These are phyloP conservation scores for Esox lucius DNA, from an alignment of 2,797 vertebrate genomes.

Conservation along the genomic window DNA sequence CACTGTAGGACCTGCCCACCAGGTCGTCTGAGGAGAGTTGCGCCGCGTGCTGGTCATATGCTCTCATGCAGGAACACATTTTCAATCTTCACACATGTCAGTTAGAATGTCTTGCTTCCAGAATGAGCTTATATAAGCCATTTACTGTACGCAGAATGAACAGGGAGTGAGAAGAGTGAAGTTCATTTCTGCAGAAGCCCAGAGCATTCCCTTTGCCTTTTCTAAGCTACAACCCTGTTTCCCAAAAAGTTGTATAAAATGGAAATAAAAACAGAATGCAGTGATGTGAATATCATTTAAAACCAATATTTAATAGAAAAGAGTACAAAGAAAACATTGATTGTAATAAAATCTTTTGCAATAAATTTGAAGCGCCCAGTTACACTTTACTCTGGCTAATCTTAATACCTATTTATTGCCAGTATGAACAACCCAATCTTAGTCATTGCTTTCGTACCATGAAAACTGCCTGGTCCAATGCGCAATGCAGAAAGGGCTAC, in stretches of 20 bases:
- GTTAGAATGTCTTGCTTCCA: conserved; percentile 7
- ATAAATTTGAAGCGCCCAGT: background rate
- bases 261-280: too few relatives aligned
- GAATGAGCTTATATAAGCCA: conserved; percentile 24
- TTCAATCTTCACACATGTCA: background rate
- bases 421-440: background rate
- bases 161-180: conserved; percentile 9
- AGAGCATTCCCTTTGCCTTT: background rate
- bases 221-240: background rate
- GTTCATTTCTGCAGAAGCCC: background rate
- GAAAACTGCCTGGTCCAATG: background rate
- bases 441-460: background rate
- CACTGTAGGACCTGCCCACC: too few relatives aligned
- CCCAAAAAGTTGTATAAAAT: too few relatives aligned
- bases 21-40: background rate
- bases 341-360: background rate
- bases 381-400: background rate
- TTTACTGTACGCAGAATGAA: conserved; percentile 21
- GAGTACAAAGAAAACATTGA: background rate
- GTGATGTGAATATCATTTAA: too few relatives aligned
- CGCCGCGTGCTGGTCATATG: background rate
- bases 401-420: background rate
- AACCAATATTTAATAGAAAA: too few relatives aligned
- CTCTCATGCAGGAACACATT: background rate
- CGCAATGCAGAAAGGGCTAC: background rate